Conservation (phyloP, 2,797 vertebrate species). For the Parauchenoglanis punctatus region DNA sequence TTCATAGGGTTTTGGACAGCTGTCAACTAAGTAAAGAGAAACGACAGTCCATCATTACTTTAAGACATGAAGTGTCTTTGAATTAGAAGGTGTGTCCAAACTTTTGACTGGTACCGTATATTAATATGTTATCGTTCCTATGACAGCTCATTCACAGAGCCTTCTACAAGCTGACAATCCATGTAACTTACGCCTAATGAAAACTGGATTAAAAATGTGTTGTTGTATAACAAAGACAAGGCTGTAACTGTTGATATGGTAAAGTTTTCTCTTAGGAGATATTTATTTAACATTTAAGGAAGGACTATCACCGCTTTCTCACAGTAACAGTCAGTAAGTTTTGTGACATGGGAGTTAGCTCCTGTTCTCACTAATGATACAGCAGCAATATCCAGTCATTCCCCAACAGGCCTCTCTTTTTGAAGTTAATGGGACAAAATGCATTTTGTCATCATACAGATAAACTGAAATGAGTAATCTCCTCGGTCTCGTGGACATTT, state of each 20-base stretch:
- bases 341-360: background rate
- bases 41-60: too few species aligned
- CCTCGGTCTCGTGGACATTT: background rate
- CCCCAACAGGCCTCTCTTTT: background rate
- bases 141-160: background rate
- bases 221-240: background rate
- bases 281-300: background rate
- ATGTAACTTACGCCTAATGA: background rate
- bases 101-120: too few species aligned
- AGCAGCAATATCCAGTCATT: background rate
- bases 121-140: background rate
- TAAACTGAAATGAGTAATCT: background rate
- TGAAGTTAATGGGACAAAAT: background rate
- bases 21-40: too few species aligned
- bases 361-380: background rate
- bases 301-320: background rate
- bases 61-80: too few species aligned
- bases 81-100: too few species aligned
- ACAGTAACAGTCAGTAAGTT: background rate
- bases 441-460: background rate
- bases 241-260: background rate
- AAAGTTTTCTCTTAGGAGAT: background rate
- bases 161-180: background rate
- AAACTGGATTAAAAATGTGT: background rate
- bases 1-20: too few species aligned